A percentile compares a stretch with the other conserved stretches of the same genome.
Conservation (phyloP, 37 sponge, comb jelly and placozoan genomes). For the Oopsacas minuta region DNA sequence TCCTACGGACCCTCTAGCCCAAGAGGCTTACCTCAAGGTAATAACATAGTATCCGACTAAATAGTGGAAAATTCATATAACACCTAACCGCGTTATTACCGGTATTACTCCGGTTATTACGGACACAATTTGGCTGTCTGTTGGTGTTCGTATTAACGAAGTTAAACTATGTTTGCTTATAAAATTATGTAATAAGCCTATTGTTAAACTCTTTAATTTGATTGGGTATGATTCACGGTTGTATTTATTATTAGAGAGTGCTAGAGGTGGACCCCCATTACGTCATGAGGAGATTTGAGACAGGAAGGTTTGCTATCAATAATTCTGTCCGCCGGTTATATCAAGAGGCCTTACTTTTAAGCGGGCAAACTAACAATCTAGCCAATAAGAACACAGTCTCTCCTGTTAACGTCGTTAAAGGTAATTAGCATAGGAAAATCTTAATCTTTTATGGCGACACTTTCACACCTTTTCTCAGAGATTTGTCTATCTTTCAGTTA, state of each 20-base stretch:
- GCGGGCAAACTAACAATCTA: not conserved
- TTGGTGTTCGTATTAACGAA: not conserved
- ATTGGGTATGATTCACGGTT: too few species aligned
- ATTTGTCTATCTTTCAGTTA: too few species aligned
- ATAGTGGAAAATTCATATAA: too few species aligned
- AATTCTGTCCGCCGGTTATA: slow-evolving; percentile 41
- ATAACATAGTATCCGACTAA: too few species aligned
- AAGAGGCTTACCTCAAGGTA: not conserved
- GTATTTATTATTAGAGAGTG: slow-evolving; percentile 40
- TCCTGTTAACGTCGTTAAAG: not conserved
- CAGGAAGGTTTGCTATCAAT: slow-evolving; percentile 60
- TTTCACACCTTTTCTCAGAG: too few species aligned
- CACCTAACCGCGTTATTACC: too few species aligned
- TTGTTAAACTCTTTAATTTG: too few species aligned
- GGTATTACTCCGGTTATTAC: not conserved
- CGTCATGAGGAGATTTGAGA: slow-evolving; percentile 63
- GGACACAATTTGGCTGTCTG: not conserved
- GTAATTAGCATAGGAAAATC: not conserved
- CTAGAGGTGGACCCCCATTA: slow-evolving; percentile 54
- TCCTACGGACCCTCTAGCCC: not conserved
- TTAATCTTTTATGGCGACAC: too few species aligned
- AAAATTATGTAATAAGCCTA: too few species aligned
- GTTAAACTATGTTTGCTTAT: too few species aligned
- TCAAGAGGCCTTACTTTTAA: slow-evolving; percentile 19
- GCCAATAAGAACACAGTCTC: not conserved